Percentiles rank a stretch among this genome's conserved stretches.
Evolutionary conservation across 2,113 vertebrate species (phyloP).

Genomic region (Gavialis gangeticus): DNA sequence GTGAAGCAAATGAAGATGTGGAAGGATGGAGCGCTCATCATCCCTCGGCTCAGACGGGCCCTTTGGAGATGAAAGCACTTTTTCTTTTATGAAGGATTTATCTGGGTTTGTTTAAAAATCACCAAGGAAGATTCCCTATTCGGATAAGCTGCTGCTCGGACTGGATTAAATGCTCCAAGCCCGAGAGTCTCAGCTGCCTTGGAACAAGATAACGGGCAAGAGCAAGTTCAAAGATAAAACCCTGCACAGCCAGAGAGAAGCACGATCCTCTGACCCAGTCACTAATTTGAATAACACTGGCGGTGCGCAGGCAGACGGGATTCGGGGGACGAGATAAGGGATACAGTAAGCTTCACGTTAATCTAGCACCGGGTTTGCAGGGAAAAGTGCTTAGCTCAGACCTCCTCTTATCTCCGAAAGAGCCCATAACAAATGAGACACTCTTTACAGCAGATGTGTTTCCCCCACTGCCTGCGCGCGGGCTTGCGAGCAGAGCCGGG

Average conservation of each 20-base stretch:
- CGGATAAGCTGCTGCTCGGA: conserved; percentile 1
- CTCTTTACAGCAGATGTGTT: background rate
- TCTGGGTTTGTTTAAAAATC: conserved; percentile 25
- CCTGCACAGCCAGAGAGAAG: fast-evolving
- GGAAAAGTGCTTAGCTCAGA: fast-evolving
- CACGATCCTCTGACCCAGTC: fast-evolving
- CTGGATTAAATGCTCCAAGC: background rate
- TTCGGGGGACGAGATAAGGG: background rate
- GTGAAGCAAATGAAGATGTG: background rate
- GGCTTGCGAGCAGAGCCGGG: background rate
- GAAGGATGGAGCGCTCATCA: fast-evolving
- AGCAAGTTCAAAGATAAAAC: background rate
- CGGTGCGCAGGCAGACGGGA: background rate
- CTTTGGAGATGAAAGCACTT: background rate
- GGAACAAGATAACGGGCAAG: background rate
- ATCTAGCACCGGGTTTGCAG: background rate
- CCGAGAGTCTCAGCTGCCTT: background rate
- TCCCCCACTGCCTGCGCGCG: background rate
- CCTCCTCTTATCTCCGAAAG: background rate
- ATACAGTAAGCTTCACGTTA: background rate
- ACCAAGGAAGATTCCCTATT: background rate
- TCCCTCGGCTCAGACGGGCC: background rate
- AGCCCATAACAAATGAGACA: background rate
- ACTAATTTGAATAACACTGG: background rate
- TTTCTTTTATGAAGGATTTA: background rate